These are phyloP conservation scores for Eremobia ochroleuca DNA, from an alignment of 2,888 invertebrate species.

Conservation along the genomic window DNA sequence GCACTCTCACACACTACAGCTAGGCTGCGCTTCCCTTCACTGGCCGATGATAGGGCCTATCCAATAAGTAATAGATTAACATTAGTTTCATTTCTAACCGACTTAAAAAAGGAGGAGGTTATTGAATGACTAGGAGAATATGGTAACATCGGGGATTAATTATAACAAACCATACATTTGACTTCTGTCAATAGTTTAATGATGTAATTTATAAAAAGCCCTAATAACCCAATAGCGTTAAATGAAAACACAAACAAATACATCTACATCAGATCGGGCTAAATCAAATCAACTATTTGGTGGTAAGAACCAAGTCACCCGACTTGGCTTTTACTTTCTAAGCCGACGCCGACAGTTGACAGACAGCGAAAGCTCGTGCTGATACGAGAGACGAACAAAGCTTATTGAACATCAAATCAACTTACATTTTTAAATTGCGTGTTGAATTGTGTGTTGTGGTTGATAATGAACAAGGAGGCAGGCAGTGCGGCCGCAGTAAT, in stretches of 20 bases:
- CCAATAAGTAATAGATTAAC: neutral
- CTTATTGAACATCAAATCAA: neutral
- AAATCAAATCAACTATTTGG: neutral
- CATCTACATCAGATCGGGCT: neutral
- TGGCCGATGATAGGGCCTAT: slow-evolving; percentile 77
- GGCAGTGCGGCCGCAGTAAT: slow-evolving; percentile 94
- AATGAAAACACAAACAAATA: neutral
- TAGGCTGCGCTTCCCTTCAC: slow-evolving; percentile 78
- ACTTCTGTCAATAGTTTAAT: neutral
- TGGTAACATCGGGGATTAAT: neutral
- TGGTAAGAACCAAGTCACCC: neutral
- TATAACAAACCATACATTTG: neutral
- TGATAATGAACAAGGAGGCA: slow-evolving; percentile 89
- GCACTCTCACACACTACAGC: slow-evolving; percentile 75
- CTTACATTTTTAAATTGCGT: slow-evolving; percentile 94
- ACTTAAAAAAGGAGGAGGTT: neutral
- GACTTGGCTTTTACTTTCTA: neutral
- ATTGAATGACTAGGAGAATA: neutral
- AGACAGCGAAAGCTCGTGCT: neutral
- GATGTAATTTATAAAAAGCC: neutral
- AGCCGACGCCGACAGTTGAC: neutral
- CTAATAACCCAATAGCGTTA: neutral
- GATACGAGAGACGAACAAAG: neutral
- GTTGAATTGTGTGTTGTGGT: slow-evolving; percentile 91
- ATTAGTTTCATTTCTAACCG: neutral